Evolutionary conservation across 92 coral and sea anemone genomes (phyloP).

Genomic region (Zoanthus gigantus): DNA sequence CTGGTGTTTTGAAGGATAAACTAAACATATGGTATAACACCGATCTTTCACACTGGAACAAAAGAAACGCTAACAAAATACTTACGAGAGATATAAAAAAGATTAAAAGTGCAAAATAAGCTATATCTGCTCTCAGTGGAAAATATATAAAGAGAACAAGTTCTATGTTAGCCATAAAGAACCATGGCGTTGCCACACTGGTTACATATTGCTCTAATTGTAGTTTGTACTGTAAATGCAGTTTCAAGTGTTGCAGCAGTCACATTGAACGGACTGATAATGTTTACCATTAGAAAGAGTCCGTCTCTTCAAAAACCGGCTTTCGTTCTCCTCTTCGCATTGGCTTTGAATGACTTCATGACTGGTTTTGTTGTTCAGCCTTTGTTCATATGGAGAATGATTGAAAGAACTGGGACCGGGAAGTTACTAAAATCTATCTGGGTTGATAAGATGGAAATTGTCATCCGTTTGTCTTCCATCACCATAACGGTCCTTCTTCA

Average conservation of each 20-base stretch:
- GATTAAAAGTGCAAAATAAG: too few species aligned
- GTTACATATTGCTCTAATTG: neutral
- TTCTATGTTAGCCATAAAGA: neutral
- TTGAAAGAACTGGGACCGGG: neutral
- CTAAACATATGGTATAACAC: too few species aligned
- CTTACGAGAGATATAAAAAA: too few species aligned
- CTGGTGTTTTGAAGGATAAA: too few species aligned
- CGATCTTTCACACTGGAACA: too few species aligned
- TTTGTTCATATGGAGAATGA: neutral
- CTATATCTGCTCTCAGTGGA: too few species aligned
- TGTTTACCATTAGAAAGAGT: neutral
- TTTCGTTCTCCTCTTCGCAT: neutral
- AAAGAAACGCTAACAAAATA: too few species aligned
- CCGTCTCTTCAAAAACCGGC: conserved; percentile 1
- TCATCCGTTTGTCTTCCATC: neutral
- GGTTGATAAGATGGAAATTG: neutral
- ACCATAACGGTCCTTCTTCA: neutral
- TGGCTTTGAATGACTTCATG: neutral
- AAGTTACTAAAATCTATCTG: neutral
- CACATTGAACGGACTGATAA: neutral
- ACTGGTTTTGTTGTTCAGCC: neutral
- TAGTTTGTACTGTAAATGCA: neutral
- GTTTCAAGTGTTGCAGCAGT: neutral
- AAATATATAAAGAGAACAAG: neutral
- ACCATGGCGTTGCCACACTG: neutral